Evolutionary conservation across 2,113 vertebrate species (phyloP), one percentile per base, ranked within the genome.

Genomic region (Cheirogaleus medius): DNA sequence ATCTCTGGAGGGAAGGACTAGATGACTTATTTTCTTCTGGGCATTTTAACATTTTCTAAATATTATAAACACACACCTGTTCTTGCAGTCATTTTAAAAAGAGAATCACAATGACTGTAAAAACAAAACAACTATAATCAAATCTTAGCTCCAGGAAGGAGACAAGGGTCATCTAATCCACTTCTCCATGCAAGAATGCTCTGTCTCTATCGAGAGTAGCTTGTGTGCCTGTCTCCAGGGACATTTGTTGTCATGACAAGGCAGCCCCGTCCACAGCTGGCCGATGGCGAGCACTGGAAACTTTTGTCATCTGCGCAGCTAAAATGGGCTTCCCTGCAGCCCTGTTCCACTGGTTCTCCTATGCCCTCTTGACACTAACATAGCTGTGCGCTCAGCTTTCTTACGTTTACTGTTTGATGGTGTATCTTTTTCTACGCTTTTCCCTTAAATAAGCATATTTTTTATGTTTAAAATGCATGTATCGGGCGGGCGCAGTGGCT

Each of bases 1-100:
- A 68, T 94, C 54, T 49, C 39, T 66, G 34, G 10, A 69, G 44
- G 8, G 49, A 81, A 94, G 64, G 8, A 68, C 66, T 37, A 76
- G 32, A 15, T 34, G 74, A 58, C 47, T 58, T 73, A 60, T 56
- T 73, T 94, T 87, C 56, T 88, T 88, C 27, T 42, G 32, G 49
- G 9, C 49, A 91, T 69, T 91, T 85, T 29, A 80, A 87, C 47
- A 23, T 80, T 63, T 95, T 95, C 68, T 85, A 78, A 93, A 52
- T 56, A 56, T 39, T 92, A 80, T 74, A 69, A 85, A 76, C 34
- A 88, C 23, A 87, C 25, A 77, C 20, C 42, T 71, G 12, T 15
- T 74, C 89, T 37, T 78, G 8, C 34, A 49, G n/a, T 60, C 34
- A 34, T 27, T 39, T 63, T 39, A 87, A 42, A 52, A 32, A 58